Base-by-base conservation (phyloP, 1,140 invertebrate species). In the Coptotermes formosanus region DNA sequence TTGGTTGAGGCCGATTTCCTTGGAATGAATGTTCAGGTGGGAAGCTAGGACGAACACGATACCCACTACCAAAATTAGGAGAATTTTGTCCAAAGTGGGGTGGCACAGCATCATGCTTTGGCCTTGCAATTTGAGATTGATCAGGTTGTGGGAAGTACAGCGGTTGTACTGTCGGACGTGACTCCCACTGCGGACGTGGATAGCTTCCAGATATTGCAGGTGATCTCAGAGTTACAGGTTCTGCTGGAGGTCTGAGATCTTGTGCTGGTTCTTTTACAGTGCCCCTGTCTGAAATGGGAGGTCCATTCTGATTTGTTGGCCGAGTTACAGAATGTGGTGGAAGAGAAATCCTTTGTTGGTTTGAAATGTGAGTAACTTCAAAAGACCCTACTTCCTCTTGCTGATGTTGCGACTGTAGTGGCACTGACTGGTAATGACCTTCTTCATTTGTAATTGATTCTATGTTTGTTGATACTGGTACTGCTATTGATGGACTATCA, bases 391-490 rank as follows among this genome's bases (percentile, higher is more conserved):
- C 8, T 16, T 30, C 25, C 19, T 55, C 52, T 55, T 55, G 52
- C 3, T 55, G 52, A 55, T 4, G 52, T 55, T 55, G 52, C 14
- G 52, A 55, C n/a, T 75, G 64, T 30, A 7, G 25, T 75, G 64
- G n/a, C 16, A 16, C 11, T 11, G 14, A 25, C n/a, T 75, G 64
- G 16, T 75, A 75, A 75, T 30, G 30, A 30, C 7, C 14, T 75
- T 75, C 64, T 75, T 75, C 64, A 25, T 75, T 75, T 75, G 8
- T n/a, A 75, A 75, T 75, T 14, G 64, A 75, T n/a, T 87, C 85
- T 19, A 82, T 45, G 52, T 85, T 45, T 82, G 55, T 83, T 52
- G 64, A 25, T 83, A 55, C 45, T 45, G 69, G 23, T 32, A 52
- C 45, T 82, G 85, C 45, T 82, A 48, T 38, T 85, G 64, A 43